Evolutionary conservation across 2,888 invertebrate genomes (phyloP), one percentile per base, ranked within the genome.

Genomic region (Eupelmus urozonus): DNA sequence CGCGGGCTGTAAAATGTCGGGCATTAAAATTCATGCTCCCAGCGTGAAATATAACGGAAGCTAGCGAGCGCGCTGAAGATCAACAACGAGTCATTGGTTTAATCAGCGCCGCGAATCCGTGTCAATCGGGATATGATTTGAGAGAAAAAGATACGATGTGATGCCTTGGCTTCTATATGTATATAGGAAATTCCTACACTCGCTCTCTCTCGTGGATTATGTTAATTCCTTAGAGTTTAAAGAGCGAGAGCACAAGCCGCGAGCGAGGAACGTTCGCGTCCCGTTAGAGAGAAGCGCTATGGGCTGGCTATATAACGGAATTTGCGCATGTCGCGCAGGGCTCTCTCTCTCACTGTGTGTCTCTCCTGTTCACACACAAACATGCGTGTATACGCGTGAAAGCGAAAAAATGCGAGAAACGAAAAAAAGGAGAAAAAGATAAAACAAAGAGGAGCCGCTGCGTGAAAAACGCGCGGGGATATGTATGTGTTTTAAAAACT

Each of bases 131-230:
- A 40, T 55, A 34, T 34, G 9, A 34, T 34, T 34, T 34, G 34
- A 34, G 9, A 34, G 34, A 34, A 34, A 86, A 85, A 84, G 84
- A 86, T 83, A 29, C 25, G 63, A 59, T 62, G 69, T 65, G 70
- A 70, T 70, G 66, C 77, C 80, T 75, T 29, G 66, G 25, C 23
- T 2, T 23, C 1, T 57, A 57, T 57, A 34, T 34, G 9, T n/a
- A n/a, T n/a, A n/a, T n/a, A n/a, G n/a, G n/a, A n/a, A n/a, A n/a
- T n/a, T n/a, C n/a, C n/a, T n/a, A n/a, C n/a, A n/a, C n/a, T n/a
- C n/a, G n/a, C n/a, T n/a, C n/a, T n/a, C n/a, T n/a, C 80, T 79
- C 79, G 81, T 81, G 82, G 83, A 87, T 87, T 88, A 89, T 88
- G 89, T 83, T 88, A 88, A 89, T 88, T 66, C 25, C 20, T n/a